phyloP scores from a whole-genome alignment of 2,113 vertebrate genomes.

The Stegostoma tigrinum region DNA sequence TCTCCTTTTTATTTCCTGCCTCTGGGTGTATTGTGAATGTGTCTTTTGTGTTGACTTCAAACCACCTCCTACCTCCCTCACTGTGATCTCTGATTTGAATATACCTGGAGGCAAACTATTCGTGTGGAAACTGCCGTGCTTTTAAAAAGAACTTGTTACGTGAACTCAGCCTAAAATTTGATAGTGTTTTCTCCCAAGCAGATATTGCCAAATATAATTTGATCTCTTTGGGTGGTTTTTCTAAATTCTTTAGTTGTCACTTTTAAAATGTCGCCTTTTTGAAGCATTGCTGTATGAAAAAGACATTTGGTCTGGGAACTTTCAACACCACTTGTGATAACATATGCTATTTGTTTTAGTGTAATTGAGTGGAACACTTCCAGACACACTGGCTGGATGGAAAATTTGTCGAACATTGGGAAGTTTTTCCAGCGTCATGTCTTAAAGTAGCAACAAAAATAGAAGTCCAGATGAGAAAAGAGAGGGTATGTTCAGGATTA shows the following conservation, averaged over 20 bases:
- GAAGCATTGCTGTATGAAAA: slow-evolving; percentile 10
- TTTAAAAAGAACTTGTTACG: background rate
- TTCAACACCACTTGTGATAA: slow-evolving; percentile 20
- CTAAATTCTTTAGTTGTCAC: slow-evolving; percentile 16
- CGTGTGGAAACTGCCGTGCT: background rate
- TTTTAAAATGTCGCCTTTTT: background rate
- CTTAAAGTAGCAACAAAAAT: slow-evolving; percentile 24
- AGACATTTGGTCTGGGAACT: slow-evolving; percentile 29
- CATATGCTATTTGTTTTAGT: slow-evolving; percentile 16
- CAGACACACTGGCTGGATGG: slow-evolving; percentile 6
- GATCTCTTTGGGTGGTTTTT: slow-evolving; percentile 4
- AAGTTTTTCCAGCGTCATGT: slow-evolving; percentile 10
- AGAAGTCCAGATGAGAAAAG: background rate
- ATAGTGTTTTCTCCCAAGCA: background rate
- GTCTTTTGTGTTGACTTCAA: background rate
- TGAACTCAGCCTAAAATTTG: background rate
- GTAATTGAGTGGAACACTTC: slow-evolving; percentile 24
- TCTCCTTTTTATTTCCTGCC: no score
- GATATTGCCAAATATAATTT: background rate
- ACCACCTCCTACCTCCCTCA: background rate
- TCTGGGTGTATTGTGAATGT: background rate
- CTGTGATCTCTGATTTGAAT: background rate
- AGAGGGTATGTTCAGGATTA: background rate
- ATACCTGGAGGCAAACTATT: background rate
- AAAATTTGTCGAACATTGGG: slow-evolving; percentile 29